A percentile compares a stretch with the other conserved stretches of the same genome.
phyloP scores from a whole-genome alignment of 2,113 vertebrate species.

The Panurus biarmicus region DNA sequence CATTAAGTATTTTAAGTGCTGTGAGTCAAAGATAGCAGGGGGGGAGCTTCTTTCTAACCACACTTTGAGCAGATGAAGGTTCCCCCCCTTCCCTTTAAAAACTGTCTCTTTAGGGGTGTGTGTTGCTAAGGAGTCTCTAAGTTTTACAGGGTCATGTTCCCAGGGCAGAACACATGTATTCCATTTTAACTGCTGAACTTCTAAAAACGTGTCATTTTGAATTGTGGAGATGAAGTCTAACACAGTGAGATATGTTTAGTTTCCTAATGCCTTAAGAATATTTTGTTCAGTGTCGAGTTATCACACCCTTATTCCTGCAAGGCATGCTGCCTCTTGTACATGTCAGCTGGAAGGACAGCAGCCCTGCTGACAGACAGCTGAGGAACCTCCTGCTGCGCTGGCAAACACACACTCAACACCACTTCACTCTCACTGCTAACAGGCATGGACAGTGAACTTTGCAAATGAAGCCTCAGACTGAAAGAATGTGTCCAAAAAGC shows the following conservation, averaged over 20 bases:
- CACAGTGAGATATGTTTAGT: slow-evolving; percentile 12
- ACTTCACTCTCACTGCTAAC: slow-evolving; percentile 67
- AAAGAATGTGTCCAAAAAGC: slow-evolving; percentile 17
- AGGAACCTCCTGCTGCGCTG: slow-evolving; percentile 47
- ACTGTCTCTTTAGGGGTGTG: not conserved
- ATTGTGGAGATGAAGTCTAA: slow-evolving; percentile 30
- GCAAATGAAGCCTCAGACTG: slow-evolving; percentile 29
- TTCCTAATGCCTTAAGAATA: slow-evolving; percentile 47
- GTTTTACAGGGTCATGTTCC: not conserved
- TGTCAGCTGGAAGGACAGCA: slow-evolving; percentile 55
- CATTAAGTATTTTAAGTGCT: not conserved
- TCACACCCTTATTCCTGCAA: slow-evolving; percentile 57
- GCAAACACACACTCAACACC: slow-evolving; percentile 55
- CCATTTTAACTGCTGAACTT: not conserved
- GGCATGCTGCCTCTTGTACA: slow-evolving; percentile 53
- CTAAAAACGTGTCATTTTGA: slow-evolving; percentile 58
- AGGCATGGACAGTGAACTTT: slow-evolving; percentile 54
- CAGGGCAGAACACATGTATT: not conserved
- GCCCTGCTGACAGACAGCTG: slow-evolving; percentile 35
- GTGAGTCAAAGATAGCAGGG: not conserved
- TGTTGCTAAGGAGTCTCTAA: not conserved
- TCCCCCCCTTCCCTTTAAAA: not conserved
- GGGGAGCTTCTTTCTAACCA: not conserved
- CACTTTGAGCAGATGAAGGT: not conserved
- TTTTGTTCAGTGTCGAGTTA: slow-evolving; percentile 52